These are phyloP conservation scores for Cyprinus carpio DNA, from an alignment of 2,113 vertebrate genomes.

Conservation along the genomic window DNA sequence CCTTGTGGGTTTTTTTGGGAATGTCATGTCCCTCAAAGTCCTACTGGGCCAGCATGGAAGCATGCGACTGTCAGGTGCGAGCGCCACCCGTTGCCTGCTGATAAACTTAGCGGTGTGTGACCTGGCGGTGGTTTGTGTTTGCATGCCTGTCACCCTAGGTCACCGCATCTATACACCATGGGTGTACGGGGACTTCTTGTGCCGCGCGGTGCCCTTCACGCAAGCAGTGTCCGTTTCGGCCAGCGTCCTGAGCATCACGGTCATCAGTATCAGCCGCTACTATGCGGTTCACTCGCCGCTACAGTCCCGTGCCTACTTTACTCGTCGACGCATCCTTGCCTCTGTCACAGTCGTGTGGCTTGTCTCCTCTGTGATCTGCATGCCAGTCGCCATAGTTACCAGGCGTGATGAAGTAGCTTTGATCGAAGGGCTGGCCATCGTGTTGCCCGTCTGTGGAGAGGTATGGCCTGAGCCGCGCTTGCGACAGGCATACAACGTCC, in stretches of 20 bases:
- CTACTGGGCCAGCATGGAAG: constrained; percentile 65
- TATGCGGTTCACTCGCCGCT: constrained; percentile 72
- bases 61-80: constrained; percentile 59
- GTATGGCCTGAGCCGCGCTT: constrained; percentile 65
- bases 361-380: constrained; percentile 65
- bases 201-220: constrained; percentile 70
- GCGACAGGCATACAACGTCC: constrained; percentile 69
- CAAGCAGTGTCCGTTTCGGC: constrained; percentile 73
- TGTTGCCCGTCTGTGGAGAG: constrained; percentile 66
- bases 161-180: constrained; percentile 71
- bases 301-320: constrained; percentile 66
- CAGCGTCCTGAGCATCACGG: constrained; percentile 70
- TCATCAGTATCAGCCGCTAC: constrained; percentile 72
- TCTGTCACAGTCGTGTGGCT: constrained; percentile 68
- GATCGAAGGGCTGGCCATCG: constrained; percentile 67
- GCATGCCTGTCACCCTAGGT: constrained; percentile 72
- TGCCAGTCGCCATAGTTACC: constrained; percentile 61
- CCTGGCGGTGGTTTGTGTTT: constrained; percentile 73
- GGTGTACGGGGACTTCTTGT: constrained; percentile 71
- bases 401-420: constrained; percentile 71
- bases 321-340: constrained; percentile 58
- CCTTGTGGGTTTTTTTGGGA: constrained; percentile 65
- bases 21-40: constrained; percentile 69
- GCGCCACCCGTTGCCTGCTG: constrained; percentile 67
- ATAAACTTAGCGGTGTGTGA: constrained; percentile 71